phyloP scores from a whole-genome alignment of 2,797 vertebrate genomes.

The Gobio occitaniae region DNA sequence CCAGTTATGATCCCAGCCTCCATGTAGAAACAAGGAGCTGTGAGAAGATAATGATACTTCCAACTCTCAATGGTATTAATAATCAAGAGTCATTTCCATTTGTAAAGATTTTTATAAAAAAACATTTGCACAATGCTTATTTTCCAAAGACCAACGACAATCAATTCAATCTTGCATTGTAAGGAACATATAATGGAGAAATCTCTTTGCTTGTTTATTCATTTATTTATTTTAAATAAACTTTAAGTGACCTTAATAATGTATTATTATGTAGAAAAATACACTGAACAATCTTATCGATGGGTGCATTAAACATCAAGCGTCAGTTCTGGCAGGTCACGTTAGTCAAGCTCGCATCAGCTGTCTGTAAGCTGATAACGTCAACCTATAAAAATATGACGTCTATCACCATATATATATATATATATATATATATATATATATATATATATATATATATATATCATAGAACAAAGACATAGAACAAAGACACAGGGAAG shows the following conservation, averaged over 20 bases:
- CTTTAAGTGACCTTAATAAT: background rate
- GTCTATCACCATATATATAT: too few relatives aligned
- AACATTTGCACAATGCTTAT: conserved; percentile 36
- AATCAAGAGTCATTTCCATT: conserved; percentile 63
- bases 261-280: background rate
- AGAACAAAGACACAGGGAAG: too few relatives aligned
- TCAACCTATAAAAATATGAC: too few relatives aligned
- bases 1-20: conserved; percentile 66
- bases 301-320: background rate
- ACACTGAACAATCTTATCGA: too few relatives aligned
- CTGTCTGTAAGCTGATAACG: too few relatives aligned
- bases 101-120: conserved; percentile 59
- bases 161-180: background rate
- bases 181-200: background rate
- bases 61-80: conserved; percentile 57
- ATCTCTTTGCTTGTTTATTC: too few relatives aligned
- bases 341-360: too few relatives aligned
- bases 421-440: too few relatives aligned
- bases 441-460: too few relatives aligned
- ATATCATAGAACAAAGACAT: too few relatives aligned
- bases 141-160: background rate
- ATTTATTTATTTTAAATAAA: too few relatives aligned
- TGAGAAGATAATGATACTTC: conserved; percentile 60
- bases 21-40: conserved; percentile 55
- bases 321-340: too few relatives aligned